Base-by-base conservation (phyloP, 2,888 invertebrate species). In the Argynnis bischoffii region DNA sequence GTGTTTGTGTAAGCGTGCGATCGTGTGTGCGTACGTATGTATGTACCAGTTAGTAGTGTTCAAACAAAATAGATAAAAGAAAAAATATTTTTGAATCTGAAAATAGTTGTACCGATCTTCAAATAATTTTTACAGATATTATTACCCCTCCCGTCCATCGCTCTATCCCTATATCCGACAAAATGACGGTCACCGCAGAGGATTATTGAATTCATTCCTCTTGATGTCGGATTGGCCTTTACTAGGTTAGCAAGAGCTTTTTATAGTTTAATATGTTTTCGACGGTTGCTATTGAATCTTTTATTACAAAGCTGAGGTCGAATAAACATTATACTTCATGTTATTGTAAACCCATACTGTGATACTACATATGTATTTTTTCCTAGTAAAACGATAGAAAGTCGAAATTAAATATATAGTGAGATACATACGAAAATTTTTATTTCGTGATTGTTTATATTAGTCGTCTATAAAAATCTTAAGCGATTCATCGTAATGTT, bases 131-230 rank as follows among this genome's bases (percentile, higher is more conserved):
- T 41, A 31, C 35, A 41, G 31, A 26, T 48, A 59, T 47, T 48
- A 59, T 47, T 64, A 64, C 64, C 61, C 31, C 35, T 61, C 61
- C 15, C 31, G 4, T 53, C 14, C 50, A 61, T 61, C 61, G 14
- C 61, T 61, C 51, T 53, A 51, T 61, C 61, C 51, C 41, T 61
- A 26, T 31, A 57, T 48, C 0, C n/a, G n/a, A 59, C 35, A 64
- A 35, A 35, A 55, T 46, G 51, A 66, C 35, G 51, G 51, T 57
- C 63, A 16, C 63, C 56, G 56, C 47, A 26, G 60, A 59, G 64
- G 67, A 67, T 69, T 72, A 74, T 74, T 69, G 65, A 66, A 72
- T 74, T 70, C 67, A 66, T 71, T 68, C 67, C 63, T 55, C 63
- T 60, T 66, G 66, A 70, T 64, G 59, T 70, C 64, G 63, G 63